These are phyloP conservation scores for Mantis religiosa DNA, from an alignment of 2,888 invertebrate species.

Conservation along the genomic window DNA sequence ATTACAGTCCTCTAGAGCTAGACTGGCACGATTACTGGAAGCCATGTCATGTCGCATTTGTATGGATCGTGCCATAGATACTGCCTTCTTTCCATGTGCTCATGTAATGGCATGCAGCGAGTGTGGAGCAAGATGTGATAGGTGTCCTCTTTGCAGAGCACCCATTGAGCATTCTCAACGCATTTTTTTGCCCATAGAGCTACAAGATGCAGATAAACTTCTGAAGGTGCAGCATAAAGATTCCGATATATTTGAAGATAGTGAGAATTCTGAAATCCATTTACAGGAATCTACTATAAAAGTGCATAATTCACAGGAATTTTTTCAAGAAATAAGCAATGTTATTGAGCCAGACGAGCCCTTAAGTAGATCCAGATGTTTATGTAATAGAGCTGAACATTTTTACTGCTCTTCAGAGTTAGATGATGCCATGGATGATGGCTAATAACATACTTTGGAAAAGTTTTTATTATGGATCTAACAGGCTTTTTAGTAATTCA, in stretches of 20 bases:
- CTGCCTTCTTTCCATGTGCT: constrained; percentile 83
- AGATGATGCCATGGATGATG: background rate
- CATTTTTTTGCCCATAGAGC: constrained; percentile 57
- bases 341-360: background rate
- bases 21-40: constrained; percentile 53
- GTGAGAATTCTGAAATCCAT: background rate
- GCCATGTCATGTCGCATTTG: constrained; percentile 82
- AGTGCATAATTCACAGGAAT: background rate
- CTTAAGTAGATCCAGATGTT: background rate
- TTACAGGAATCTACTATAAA: background rate
- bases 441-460: background rate
- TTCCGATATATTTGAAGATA: background rate
- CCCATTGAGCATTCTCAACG: constrained; percentile 65
- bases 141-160: constrained; percentile 72
- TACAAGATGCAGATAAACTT: constrained; percentile 13
- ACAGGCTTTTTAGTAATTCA: background rate
- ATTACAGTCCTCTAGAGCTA: background rate
- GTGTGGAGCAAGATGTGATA: constrained; percentile 70
- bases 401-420: background rate
- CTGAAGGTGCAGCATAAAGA: background rate
- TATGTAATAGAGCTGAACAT: background rate
- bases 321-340: background rate
- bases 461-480: background rate
- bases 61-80: constrained; percentile 78
- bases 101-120: constrained; percentile 77